Evolutionary conservation across 2,113 vertebrate species (phyloP), one percentile per base, ranked within the genome.

Genomic region (Rhabdomys dilectus): DNA sequence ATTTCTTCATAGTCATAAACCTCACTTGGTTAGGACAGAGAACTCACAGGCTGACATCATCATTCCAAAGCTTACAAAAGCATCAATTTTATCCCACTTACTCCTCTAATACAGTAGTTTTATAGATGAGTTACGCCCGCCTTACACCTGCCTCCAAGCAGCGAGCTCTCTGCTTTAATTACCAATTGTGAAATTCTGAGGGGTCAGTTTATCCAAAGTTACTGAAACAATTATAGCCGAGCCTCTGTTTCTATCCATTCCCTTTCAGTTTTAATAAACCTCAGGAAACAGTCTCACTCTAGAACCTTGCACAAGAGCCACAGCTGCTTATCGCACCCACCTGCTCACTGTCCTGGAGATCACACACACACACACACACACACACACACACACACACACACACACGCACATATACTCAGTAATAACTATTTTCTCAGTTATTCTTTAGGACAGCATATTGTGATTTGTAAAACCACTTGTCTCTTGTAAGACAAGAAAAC

Each of bases 361-460:
- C 12, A 13, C 51, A 51, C 48, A 51, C 51, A 11, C 72, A 39
- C n/a, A 39, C n/a, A 73, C 16, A n/a, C 34, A 72, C 68, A 72
- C 66, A 66, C 3, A 66, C 29, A 36, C 68, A 39, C 70, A 19
- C 36, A 8, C 36, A 39, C 34, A 39, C 7, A 7, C 70, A 73
- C 36, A 19, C 68, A 72, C 16, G 9, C 70, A 70, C 66, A n/a
- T 36, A 70, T 36, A 72, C 36, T 22, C n/a, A 76, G 64, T 97
- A 97, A 95, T 86, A 97, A 93, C 78, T 97, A 96, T 93, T 84
- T 97, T 93, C 96, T 76, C 66, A 95, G 92, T 91, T 75, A 97
- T 42, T 92, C 66, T 97, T 97, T 89, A 42, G 77, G 94, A 96
- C 53, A 93, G 96, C 24, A 42, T 76, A 2, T n/a, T 93, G 86